Evolutionary conservation across 2,888 invertebrate genomes (phyloP).

Genomic region (Eristalis tenax): DNA sequence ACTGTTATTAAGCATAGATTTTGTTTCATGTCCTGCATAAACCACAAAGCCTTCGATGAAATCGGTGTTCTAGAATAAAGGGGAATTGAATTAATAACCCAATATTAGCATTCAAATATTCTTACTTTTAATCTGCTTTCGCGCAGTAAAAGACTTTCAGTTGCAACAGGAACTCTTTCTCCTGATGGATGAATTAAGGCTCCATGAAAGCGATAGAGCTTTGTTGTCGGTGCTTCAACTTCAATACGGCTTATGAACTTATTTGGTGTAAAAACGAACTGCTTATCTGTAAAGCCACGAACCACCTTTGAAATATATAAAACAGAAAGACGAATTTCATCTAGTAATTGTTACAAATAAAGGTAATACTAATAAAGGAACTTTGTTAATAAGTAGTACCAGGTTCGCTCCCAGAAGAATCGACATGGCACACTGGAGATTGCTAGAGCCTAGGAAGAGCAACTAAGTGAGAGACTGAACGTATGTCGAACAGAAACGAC

Average conservation of each 20-base stretch:
- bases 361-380: no score
- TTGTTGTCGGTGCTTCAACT: conserved; percentile 96
- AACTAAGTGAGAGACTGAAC: no score
- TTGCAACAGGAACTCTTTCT: conserved; percentile 89
- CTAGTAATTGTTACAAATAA: no score
- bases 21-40: conserved; percentile 98
- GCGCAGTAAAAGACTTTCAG: conserved; percentile 94
- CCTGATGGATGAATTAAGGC: conserved; percentile 91
- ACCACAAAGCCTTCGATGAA: conserved; percentile 98
- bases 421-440: no score
- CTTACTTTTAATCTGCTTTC: conserved; percentile 91
- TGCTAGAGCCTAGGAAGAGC: no score
- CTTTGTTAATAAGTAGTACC: no score
- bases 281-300: conserved; percentile 83
- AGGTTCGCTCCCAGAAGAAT: no score
- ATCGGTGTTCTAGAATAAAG: conserved; percentile 90
- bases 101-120: background rate
- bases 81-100: conserved; percentile 2
- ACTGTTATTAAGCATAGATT: conserved; percentile 98
- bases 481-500: no score
- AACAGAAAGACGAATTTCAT: background rate
- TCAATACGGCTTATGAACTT: conserved; percentile 93
- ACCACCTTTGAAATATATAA: conserved; percentile 77
- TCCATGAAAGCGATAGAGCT: conserved; percentile 97
- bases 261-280: conserved; percentile 88